These are phyloP conservation scores for Polymixis flavicincta DNA, from an alignment of 2,888 invertebrate species.

Conservation along the genomic window DNA sequence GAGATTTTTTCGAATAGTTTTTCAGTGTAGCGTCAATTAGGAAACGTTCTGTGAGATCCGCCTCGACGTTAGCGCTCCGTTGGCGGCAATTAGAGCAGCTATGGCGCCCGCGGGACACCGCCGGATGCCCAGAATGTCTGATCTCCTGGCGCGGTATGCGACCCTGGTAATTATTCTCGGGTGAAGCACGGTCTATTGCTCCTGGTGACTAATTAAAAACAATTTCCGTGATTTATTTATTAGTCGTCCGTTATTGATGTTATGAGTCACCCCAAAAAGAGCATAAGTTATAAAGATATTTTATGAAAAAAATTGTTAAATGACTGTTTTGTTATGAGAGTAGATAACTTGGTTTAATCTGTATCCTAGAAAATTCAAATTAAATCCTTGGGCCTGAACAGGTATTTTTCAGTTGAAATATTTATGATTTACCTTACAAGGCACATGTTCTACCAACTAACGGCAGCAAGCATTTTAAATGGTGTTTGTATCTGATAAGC, in stretches of 20 bases:
- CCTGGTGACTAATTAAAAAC: conserved; percentile 82
- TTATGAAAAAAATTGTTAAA: neutral
- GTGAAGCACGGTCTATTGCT: conserved; percentile 73
- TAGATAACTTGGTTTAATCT: neutral
- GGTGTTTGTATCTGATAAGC: neutral
- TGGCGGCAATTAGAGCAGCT: conserved; percentile 76
- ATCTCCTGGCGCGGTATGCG: conserved; percentile 79
- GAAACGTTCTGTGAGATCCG: conserved; percentile 75
- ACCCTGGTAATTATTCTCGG: conserved; percentile 82
- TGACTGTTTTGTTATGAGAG: too few relatives aligned
- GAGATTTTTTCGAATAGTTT: conserved; percentile 70
- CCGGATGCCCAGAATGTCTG: conserved; percentile 78
- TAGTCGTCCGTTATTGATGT: conserved; percentile 62
- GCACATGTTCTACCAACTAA: neutral
- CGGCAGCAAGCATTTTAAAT: neutral
- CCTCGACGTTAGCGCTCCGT: conserved; percentile 76
- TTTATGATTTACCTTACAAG: neutral
- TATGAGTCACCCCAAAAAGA: conserved; percentile 54
- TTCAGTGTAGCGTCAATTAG: conserved; percentile 75
- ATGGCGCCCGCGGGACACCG: conserved; percentile 77
- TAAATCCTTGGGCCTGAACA: neutral
- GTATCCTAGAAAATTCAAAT: neutral
- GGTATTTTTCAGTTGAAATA: neutral
- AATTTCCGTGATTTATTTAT: conserved; percentile 73
- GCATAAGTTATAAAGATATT: conserved; percentile 18